Evolutionary conservation across 2,113 vertebrate genomes (phyloP).

Genomic region (Enhydra lutris): DNA sequence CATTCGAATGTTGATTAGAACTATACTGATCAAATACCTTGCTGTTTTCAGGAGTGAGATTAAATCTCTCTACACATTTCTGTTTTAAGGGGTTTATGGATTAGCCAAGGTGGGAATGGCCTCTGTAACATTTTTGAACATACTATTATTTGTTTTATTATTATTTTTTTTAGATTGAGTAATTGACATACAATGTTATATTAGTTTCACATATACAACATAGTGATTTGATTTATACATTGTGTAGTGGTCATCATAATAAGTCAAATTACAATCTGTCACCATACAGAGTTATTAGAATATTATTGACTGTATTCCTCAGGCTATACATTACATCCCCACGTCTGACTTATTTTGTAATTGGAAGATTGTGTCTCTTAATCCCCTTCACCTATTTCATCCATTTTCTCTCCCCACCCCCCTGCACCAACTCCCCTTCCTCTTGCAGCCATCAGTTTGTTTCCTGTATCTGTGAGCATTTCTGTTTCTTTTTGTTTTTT

Average conservation of each 20-base stretch:
- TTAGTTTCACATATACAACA: background rate
- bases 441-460: background rate
- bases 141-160: background rate
- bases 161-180: background rate
- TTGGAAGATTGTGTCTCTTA: background rate
- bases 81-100: constrained; percentile 4
- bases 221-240: background rate
- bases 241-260: background rate
- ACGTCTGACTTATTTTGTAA: background rate
- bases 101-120: background rate
- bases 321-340: background rate
- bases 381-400: background rate
- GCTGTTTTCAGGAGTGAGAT: background rate
- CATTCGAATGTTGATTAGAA: constrained; percentile 10
- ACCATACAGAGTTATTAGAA: background rate
- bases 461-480: background rate
- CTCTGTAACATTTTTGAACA: background rate
- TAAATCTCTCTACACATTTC: background rate
- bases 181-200: background rate
- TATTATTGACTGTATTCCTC: background rate
- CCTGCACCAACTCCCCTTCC: background rate
- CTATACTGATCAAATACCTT: background rate
- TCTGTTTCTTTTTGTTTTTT: background rate
- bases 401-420: background rate
- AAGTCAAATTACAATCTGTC: background rate